A percentile compares a stretch with the other conserved stretches of the same genome.
These are phyloP conservation scores for Deladenus siricidicola DNA, from an alignment of 2,888 invertebrate genomes.

Conservation along the genomic window DNA sequence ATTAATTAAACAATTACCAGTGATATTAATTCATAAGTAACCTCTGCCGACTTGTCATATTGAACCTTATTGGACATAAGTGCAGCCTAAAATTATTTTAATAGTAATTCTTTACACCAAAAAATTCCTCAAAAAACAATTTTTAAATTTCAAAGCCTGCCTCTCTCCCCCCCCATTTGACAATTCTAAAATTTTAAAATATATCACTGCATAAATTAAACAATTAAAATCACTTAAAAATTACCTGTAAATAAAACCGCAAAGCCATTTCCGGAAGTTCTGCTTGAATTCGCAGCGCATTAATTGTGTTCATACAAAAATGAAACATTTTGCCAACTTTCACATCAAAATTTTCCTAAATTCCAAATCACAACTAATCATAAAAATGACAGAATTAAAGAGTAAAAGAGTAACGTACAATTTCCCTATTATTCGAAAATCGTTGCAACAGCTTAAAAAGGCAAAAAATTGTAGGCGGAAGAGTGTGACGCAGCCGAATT, in stretches of 20 bases:
- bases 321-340: slow-evolving; percentile 96
- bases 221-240: neutral
- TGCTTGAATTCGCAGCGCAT: slow-evolving; percentile 77
- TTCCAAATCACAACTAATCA: neutral
- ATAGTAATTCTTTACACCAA: no score
- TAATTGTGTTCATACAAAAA: slow-evolving; percentile 91
- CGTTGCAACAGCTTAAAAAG: slow-evolving; percentile 26
- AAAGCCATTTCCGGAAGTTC: slow-evolving; percentile 87
- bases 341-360: slow-evolving; percentile 90
- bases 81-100: slow-evolving; percentile 82
- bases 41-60: slow-evolving; percentile 88
- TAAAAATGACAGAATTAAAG: no score
- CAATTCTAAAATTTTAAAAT: no score
- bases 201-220: neutral
- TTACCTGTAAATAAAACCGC: slow-evolving; percentile 70
- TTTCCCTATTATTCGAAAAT: slow-evolving; percentile 27
- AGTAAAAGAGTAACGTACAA: slow-evolving; percentile 5
- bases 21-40: slow-evolving; percentile 95
- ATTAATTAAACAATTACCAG: slow-evolving; percentile 60
- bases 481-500: slow-evolving; percentile 74
- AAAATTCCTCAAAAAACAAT: neutral
- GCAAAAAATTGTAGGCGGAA: slow-evolving; percentile 70
- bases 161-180: no score
- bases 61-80: slow-evolving; percentile 61
- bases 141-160: no score